These are phyloP conservation scores for Peromyscus eremicus DNA, from an alignment of 2,797 vertebrate genomes.

Conservation along the genomic window DNA sequence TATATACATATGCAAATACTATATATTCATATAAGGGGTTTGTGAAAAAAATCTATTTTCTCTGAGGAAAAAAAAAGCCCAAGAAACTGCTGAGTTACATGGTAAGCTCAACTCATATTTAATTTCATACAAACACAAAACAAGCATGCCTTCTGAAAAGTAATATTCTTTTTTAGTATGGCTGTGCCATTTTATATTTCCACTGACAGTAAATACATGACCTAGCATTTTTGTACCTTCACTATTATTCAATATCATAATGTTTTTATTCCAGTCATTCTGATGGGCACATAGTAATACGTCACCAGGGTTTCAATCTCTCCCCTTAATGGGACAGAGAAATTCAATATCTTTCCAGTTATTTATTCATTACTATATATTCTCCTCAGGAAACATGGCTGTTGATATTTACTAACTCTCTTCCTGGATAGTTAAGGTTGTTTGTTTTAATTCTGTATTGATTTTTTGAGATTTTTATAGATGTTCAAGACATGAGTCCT, in stretches of 20 bases:
- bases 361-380: neutral
- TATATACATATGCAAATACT: slow-evolving; percentile 5
- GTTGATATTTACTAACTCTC: neutral
- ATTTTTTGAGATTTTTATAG: neutral
- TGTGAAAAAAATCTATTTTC: neutral
- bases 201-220: neutral
- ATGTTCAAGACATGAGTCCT: neutral
- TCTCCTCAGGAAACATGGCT: neutral
- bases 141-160: neutral
- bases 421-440: neutral
- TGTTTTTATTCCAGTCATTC: neutral
- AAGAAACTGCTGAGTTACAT: neutral
- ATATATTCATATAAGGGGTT: neutral
- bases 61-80: neutral
- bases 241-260: neutral
- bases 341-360: neutral
- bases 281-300: neutral
- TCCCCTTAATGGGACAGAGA: neutral
- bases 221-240: neutral
- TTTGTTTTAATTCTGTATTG: neutral
- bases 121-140: neutral
- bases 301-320: neutral
- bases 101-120: neutral
- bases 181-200: neutral
- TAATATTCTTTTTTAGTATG: neutral